A percentile compares a stretch with the other conserved stretches of the same genome.
Evolutionary conservation across 92 coral and sea anemone genomes (phyloP).

Genomic region (Umimayanthus kanabou): DNA sequence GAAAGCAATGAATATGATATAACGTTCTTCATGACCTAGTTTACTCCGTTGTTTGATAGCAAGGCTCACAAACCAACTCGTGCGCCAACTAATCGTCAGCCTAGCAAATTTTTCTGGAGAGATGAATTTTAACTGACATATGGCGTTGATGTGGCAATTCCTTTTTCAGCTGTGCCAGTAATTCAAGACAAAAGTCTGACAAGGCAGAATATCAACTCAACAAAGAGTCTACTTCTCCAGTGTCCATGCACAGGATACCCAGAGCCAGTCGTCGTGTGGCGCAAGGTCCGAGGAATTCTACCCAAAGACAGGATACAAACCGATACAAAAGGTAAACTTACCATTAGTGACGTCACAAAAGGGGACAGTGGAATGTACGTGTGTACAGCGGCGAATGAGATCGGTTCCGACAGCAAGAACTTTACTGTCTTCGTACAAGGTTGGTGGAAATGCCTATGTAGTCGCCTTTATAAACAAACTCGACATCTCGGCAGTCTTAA

Average conservation of each 20-base stretch:
- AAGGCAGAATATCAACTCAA: constrained; percentile 31
- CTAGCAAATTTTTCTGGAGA: too few species aligned
- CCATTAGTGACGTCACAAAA: constrained; percentile 63
- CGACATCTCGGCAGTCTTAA: too few species aligned
- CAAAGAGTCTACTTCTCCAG: constrained; percentile 46
- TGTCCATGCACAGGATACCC: constrained; percentile 86
- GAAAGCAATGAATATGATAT: too few species aligned
- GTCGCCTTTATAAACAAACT: background rate
- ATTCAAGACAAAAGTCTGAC: constrained; percentile 51
- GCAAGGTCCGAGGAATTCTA: constrained; percentile 57
- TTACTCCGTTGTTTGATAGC: background rate
- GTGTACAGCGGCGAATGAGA: constrained; percentile 67
- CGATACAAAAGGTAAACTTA: constrained; percentile 53
- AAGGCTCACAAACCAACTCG: too few species aligned
- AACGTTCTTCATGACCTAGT: too few species aligned
- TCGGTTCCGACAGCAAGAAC: constrained; percentile 71
- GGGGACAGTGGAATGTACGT: constrained; percentile 77
- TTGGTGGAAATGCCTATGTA: background rate
- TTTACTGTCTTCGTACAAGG: constrained; percentile 72
- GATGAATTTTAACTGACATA: background rate
- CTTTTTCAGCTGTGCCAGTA: constrained; percentile 61
- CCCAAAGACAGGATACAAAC: constrained; percentile 54
- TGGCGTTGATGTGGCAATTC: background rate
- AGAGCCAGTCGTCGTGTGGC: constrained; percentile 67
- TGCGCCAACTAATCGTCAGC: background rate